Conservation (phyloP, 1,140 invertebrate genomes). For the Belonocnema kinseyi region DNA sequence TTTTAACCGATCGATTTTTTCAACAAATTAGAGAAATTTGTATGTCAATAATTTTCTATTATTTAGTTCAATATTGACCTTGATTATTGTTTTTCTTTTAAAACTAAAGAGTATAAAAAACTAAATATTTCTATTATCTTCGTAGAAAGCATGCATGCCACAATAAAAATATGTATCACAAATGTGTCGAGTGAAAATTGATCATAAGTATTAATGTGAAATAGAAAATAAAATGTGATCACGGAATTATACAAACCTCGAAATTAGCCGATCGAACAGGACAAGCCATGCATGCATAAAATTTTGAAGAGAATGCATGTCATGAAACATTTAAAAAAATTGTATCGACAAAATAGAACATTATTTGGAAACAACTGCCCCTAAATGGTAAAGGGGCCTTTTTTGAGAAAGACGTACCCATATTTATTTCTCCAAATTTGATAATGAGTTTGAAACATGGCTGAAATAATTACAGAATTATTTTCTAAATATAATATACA, state of each 20-base stretch:
- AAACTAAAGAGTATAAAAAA: no score
- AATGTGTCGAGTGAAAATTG: neutral
- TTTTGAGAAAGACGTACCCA: slow-evolving; percentile 18
- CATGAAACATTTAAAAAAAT: slow-evolving; percentile 29
- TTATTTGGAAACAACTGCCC: neutral
- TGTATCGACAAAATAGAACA: slow-evolving; percentile 1
- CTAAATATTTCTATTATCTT: no score
- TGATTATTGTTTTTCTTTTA: no score
- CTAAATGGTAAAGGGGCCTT: slow-evolving; percentile 11
- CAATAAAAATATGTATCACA: no score
- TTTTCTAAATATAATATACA: neutral
- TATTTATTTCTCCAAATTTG: slow-evolving; percentile 26
- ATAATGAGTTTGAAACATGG: slow-evolving; percentile 15
- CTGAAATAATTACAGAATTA: slow-evolving; percentile 7
- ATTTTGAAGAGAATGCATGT: slow-evolving; percentile 27
- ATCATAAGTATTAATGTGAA: neutral
- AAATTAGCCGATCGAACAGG: slow-evolving; percentile 35
- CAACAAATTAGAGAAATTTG: no score
- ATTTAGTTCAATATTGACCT: no score
- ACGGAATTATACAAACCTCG: slow-evolving; percentile 34
- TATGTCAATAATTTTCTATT: no score
- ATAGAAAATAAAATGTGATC: slow-evolving; percentile 17
- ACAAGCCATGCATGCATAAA: slow-evolving; percentile 36
- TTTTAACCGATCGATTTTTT: no score
- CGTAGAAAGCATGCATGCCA: no score